Evolutionary conservation across 2,888 invertebrate species (phyloP).

Genomic region (Andricus quercusramuli): DNA sequence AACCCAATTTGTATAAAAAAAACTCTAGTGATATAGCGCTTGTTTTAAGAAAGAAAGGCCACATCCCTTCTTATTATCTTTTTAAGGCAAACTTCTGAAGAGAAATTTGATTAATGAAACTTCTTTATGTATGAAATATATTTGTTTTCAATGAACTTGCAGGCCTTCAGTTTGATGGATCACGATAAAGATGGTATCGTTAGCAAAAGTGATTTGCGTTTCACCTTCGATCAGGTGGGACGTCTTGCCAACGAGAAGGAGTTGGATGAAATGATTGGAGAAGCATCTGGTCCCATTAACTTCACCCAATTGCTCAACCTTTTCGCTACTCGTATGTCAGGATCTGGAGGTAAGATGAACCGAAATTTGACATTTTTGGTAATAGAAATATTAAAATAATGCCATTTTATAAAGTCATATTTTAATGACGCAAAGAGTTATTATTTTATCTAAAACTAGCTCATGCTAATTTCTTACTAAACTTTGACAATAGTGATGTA

Average conservation of each 20-base stretch:
- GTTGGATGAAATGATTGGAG: conserved; percentile 92
- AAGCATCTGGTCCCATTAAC: conserved; percentile 95
- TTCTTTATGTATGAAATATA: background rate
- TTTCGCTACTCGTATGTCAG: conserved; percentile 94
- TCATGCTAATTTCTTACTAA: too few relatives aligned
- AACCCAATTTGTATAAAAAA: too few relatives aligned
- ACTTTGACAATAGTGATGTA: too few relatives aligned
- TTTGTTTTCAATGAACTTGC: conserved; percentile 49
- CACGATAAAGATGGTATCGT: conserved; percentile 96
- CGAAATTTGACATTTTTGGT: background rate
- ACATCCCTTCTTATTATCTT: too few relatives aligned
- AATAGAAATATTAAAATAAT: too few relatives aligned
- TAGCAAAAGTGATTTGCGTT: conserved; percentile 93
- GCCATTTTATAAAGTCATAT: too few relatives aligned
- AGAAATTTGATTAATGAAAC: too few relatives aligned
- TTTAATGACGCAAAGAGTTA: too few relatives aligned
- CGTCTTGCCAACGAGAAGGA: conserved; percentile 94
- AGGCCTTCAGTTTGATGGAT: conserved; percentile 98
- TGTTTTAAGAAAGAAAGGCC: too few relatives aligned
- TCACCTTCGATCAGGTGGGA: conserved; percentile 95
- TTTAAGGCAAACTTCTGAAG: too few relatives aligned
- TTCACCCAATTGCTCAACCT: conserved; percentile 96
- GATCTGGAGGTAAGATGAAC: conserved; percentile 80
- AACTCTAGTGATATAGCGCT: too few relatives aligned
- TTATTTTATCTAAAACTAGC: too few relatives aligned